Conservation (phyloP, 2,113 vertebrate species). For the Sminthopsis crassicaudata region DNA sequence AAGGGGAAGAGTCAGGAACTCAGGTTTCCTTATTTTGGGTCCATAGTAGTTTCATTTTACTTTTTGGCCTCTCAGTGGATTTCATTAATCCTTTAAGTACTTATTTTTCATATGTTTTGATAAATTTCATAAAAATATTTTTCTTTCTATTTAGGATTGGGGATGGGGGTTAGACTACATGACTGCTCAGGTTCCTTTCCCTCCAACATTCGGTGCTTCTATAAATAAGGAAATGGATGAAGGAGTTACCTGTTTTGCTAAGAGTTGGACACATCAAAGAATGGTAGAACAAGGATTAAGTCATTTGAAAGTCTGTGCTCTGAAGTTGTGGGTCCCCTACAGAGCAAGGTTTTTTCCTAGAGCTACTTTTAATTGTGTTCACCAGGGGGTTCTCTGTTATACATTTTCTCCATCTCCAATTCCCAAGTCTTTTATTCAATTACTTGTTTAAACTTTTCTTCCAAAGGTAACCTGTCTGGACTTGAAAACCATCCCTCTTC, state of each 20-base stretch:
- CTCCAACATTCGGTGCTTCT: neutral
- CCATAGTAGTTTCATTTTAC: neutral
- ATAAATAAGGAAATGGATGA: neutral
- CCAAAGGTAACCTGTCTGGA: neutral
- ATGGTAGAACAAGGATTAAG: neutral
- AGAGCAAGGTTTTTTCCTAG: neutral
- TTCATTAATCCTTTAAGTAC: neutral
- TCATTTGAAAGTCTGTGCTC: neutral
- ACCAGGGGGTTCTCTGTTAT: conserved; percentile 3
- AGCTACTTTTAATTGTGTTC: neutral
- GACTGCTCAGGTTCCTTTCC: neutral
- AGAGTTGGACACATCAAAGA: neutral
- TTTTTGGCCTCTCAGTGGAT: neutral
- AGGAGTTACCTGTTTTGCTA: neutral
- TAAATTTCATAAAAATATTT: neutral
- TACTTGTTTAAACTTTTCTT: conserved; percentile 32
- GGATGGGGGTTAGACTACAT: neutral
- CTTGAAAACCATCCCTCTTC: conserved; percentile 19
- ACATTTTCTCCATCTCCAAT: neutral
- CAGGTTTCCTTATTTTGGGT: neutral
- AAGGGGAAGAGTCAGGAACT: neutral
- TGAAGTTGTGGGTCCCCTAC: neutral
- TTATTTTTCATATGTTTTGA: neutral
- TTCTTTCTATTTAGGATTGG: neutral
- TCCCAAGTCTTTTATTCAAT: neutral